Percentiles rank a stretch among this genome's conserved stretches.
Evolutionary conservation across 2,888 invertebrate genomes (phyloP).

Genomic region (Uropetala carovei): DNA sequence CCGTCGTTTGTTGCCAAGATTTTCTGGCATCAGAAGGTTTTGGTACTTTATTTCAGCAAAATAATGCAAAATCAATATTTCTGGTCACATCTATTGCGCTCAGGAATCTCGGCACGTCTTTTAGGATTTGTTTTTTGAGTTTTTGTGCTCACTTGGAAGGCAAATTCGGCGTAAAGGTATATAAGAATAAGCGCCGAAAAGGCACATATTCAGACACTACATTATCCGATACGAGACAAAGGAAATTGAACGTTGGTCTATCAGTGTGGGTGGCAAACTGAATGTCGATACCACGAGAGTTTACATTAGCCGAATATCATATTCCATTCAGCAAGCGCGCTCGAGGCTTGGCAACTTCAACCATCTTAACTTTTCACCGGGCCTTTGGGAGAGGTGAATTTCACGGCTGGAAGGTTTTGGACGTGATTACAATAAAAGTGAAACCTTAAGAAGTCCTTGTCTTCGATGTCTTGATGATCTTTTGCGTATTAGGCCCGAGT

Average conservation of each 20-base stretch:
- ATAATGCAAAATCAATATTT: too few relatives aligned
- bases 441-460: too few relatives aligned
- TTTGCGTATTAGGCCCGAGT: too few relatives aligned
- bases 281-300: background rate
- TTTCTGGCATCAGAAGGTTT: too few relatives aligned
- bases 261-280: background rate
- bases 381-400: too few relatives aligned
- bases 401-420: too few relatives aligned
- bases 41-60: too few relatives aligned
- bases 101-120: background rate
- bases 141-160: background rate
- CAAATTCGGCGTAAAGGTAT: background rate
- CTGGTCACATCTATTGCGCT: background rate
- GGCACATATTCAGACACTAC: background rate
- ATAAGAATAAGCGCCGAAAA: background rate
- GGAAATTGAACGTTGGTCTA: background rate
- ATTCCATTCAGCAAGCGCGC: background rate
- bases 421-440: too few relatives aligned
- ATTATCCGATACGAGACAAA: background rate
- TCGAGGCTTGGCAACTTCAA: background rate
- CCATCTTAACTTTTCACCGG: too few relatives aligned
- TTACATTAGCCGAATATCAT: background rate
- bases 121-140: background rate
- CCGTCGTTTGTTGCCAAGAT: too few relatives aligned
- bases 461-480: too few relatives aligned